Evolutionary conservation across 2,797 vertebrate genomes (phyloP).

Genomic region (Falco peregrinus): DNA sequence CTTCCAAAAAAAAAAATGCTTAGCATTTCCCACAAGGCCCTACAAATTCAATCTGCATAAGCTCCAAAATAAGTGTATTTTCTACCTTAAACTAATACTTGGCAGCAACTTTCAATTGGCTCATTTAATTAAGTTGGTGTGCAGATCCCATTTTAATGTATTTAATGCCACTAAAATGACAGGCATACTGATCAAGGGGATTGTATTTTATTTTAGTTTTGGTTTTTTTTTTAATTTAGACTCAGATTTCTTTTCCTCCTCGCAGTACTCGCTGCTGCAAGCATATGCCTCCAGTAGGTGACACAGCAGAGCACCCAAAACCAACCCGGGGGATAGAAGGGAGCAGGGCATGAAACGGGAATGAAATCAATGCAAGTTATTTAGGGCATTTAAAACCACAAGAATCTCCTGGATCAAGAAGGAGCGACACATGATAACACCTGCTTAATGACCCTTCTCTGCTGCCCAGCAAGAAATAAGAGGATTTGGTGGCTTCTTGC

Average conservation of each 20-base stretch:
- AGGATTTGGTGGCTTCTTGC: background rate
- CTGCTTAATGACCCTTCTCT: background rate
- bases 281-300: background rate
- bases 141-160: slow-evolving; percentile 39
- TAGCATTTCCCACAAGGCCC: slow-evolving; percentile 55
- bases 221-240: background rate
- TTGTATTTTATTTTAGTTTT: slow-evolving; percentile 6
- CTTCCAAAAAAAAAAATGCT: background rate
- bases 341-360: background rate
- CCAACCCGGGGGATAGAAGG: background rate
- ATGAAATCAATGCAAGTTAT: background rate
- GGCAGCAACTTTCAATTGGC: slow-evolving; percentile 59
- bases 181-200: slow-evolving; percentile 42
- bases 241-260: background rate
- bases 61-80: slow-evolving; percentile 62
- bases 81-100: slow-evolving; percentile 67
- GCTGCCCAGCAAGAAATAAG: background rate
- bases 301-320: background rate
- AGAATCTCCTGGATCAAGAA: background rate
- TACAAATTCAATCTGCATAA: slow-evolving; percentile 65
- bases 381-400: background rate
- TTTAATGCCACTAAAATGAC: slow-evolving; percentile 4
- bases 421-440: background rate
- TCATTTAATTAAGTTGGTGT: slow-evolving; percentile 58
- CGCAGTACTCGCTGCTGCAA: background rate